Evolutionary conservation across 2,888 invertebrate genomes (phyloP), one percentile per base, ranked within the genome.

Genomic region (Yponomeuta malinellus): DNA sequence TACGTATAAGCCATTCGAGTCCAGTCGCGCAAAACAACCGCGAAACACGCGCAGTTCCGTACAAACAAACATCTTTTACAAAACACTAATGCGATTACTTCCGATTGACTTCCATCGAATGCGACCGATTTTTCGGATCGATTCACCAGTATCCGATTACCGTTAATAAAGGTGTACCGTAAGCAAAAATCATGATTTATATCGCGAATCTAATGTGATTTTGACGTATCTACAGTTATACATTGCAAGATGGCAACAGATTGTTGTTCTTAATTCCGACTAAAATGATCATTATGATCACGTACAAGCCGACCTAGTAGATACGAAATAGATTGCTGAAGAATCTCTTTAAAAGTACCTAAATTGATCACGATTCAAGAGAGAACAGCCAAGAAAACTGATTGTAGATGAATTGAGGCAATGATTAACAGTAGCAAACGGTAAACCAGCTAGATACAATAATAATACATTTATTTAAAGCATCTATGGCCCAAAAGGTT

Each of bases 131-230:
- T 84, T 88, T 87, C 82, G 75, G 81, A 84, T 80, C 83, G 81
- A 83, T 85, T 84, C 82, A 80, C 81, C 81, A 82, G 83, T 83
- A 88, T 86, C 82, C 78, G 86, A 88, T 89, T 86, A 85, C 83
- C 81, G 68, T 72, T 68, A 48, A 68, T 63, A 70, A 70, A 71
- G 43, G 68, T 31, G 48, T 81, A 85, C 89, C 88, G 88, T 87
- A 86, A 85, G 83, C 83, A 80, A 81, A 82, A 79, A 80, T 77
- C 77, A 76, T 77, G 76, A 81, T 80, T 65, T 29, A 59, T 59
- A 59, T 59, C 52, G 15, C 2, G 15, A 59, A 59, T 43, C 43
- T 59, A 59, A 59, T 59, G 15, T 43, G 1, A 43, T 59, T 59
- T 59, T 59, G 5, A 59, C 52, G 52, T 59, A 12, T 2, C 15